Evolutionary conservation across 1,140 invertebrate species (phyloP), one percentile per base, ranked within the genome.

Genomic region (Melipona quadrifasciata): DNA sequence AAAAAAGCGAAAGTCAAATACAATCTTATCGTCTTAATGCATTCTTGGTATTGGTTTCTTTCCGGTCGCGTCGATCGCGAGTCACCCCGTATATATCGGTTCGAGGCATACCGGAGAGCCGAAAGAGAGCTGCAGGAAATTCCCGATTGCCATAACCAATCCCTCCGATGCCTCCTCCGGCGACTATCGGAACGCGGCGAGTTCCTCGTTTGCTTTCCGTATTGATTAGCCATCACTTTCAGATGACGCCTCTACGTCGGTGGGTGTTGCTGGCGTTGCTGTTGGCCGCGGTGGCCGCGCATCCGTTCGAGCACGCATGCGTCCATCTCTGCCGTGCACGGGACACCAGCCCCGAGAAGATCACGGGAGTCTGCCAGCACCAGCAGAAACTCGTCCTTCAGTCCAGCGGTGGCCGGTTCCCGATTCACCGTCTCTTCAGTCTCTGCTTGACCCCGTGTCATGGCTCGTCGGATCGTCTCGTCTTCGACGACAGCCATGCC

Each of bases 201-300:
- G 78, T 81, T 78, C 78, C 72, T 71, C 87, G 85, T 89, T 80
- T 68, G 84, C 76, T 86, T 83, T 78, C 85, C 31, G 80, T 95
- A 95, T 95, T 94, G 94, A 95, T 95, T 94, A 93, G 88, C 93
- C 92, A 94, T 95, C 93, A 93, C 85, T 93, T 93, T 93, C 93
- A 94, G 93, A 93, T 93, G 91, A 92, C 91, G 93, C 91, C 89
- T 89, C 85, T 80, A 64, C 70, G 67, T 68, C 19, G 83, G 90
- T 92, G 93, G 92, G 91, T 93, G 92, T 93, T 88, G 85, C 90
- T 91, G 86, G 85, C 65, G 75, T 74, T 55, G 84, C 65, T 91
- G 89, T 87, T 91, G 91, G 92, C 91, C 90, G 57, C 89, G 90
- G 88, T 91, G 86, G 84, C 71, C 73, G 89, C 85, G 89, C 61